phyloP scores from a whole-genome alignment of 2,888 invertebrate genomes.

The Aspidapion aeneum region DNA sequence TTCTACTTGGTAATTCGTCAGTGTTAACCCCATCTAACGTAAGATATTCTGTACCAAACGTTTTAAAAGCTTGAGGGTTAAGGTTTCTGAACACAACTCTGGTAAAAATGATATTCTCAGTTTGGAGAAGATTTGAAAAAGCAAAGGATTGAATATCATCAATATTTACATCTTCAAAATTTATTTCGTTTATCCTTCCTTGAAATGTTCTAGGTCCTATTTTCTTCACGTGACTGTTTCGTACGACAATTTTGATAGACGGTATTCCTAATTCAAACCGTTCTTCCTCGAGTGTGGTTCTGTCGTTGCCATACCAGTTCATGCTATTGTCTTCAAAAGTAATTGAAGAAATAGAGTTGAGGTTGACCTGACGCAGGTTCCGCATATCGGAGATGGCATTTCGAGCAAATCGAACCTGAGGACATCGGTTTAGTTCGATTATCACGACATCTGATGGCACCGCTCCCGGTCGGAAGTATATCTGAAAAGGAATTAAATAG shows the following conservation, averaged over 20 bases:
- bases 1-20: conserved; percentile 62
- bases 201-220: conserved; percentile 59
- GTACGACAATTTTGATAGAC: conserved; percentile 46
- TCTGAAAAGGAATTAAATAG: conserved; percentile 32
- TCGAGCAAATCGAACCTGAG: conserved; percentile 55
- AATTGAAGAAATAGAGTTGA: conserved; percentile 61
- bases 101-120: conserved; percentile 59
- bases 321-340: conserved; percentile 60
- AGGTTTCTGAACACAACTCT: conserved; percentile 59
- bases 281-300: conserved; percentile 34
- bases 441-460: conserved; percentile 37
- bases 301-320: conserved; percentile 51
- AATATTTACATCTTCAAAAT: conserved; percentile 60
- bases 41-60: conserved; percentile 67
- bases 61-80: conserved; percentile 73
- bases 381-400: conserved; percentile 59
- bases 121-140: conserved; percentile 61
- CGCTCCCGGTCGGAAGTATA: conserved; percentile 38
- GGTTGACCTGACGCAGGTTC: conserved; percentile 59
- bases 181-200: conserved; percentile 67
- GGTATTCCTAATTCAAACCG: conserved; percentile 38
- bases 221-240: conserved; percentile 46
- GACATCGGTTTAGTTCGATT: conserved; percentile 66
- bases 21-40: conserved; percentile 61
- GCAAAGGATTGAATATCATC: conserved; percentile 65